phyloP scores from a whole-genome alignment of 2,888 invertebrate genomes.

The Lordiphosa fenestrarum region DNA sequence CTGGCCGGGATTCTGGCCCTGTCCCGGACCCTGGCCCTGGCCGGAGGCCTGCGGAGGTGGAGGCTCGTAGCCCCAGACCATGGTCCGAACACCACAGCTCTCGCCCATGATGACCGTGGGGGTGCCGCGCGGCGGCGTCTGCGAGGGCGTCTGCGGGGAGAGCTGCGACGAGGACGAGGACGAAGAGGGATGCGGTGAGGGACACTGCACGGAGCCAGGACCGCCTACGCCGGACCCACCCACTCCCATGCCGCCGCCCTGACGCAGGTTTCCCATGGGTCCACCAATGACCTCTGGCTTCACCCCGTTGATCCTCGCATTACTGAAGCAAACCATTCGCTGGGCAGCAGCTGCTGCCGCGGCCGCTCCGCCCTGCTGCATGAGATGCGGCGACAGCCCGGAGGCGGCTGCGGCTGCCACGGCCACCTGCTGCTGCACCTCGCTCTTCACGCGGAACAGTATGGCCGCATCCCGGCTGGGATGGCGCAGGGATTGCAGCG shows the following conservation, averaged over 20 bases:
- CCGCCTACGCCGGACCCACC: conserved; percentile 36
- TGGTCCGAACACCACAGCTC: conserved; percentile 90
- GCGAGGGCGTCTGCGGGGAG: conserved; percentile 80
- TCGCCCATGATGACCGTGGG: conserved; percentile 97
- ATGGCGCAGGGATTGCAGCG: conserved; percentile 81
- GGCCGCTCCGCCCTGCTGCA: conserved; percentile 77
- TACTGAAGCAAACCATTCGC: conserved; percentile 82
- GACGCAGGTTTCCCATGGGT: conserved; percentile 74
- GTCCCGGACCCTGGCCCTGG: conserved; percentile 34
- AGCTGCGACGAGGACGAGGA: conserved; percentile 79
- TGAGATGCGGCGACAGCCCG: conserved; percentile 70
- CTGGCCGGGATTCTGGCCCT: conserved; percentile 27
- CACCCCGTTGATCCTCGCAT: conserved; percentile 88
- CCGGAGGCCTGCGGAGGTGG: conserved; percentile 79
- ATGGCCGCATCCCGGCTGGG: conserved; percentile 80
- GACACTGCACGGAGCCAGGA: conserved; percentile 66
- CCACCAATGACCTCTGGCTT: conserved; percentile 91
- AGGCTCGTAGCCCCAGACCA: conserved; percentile 84
- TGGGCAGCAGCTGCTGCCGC: conserved; percentile 77
- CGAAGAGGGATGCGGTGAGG: conserved; percentile 78
- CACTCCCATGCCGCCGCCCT: conserved; percentile 56
- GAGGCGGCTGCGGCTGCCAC: conserved; percentile 65
- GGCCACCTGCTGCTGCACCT: conserved; percentile 77
- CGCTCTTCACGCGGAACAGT: conserved; percentile 80
- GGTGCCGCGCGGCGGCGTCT: conserved; percentile 83